Evolutionary conservation across 2,113 vertebrate genomes (phyloP).

Genomic region (Takifugu flavidus): DNA sequence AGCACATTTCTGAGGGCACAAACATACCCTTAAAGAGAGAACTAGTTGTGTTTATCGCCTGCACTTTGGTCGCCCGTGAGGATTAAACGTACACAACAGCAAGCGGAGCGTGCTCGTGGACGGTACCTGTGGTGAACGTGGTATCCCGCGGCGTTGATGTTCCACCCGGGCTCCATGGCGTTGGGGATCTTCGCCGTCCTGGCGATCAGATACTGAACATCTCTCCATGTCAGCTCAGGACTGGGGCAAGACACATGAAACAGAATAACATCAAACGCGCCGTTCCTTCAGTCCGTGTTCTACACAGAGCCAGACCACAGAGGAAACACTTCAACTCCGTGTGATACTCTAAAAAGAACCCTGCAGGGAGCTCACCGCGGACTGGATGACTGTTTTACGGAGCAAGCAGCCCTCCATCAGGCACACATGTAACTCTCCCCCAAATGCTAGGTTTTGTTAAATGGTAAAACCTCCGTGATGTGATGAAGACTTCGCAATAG

Average conservation of each 20-base stretch:
- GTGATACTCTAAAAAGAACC: constrained; percentile 43
- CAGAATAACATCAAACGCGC: constrained; percentile 59
- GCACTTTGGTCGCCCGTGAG: not conserved
- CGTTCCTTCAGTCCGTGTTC: constrained; percentile 37
- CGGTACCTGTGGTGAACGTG: constrained; percentile 80
- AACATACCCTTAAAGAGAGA: no score
- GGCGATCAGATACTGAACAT: constrained; percentile 77
- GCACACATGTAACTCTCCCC: constrained; percentile 27
- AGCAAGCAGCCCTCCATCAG: constrained; percentile 22
- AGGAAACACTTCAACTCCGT: constrained; percentile 53
- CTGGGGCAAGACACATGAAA: constrained; percentile 67
- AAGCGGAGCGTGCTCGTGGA: not conserved
- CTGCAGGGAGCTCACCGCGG: constrained; percentile 33
- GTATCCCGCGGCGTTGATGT: constrained; percentile 75
- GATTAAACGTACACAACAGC: not conserved
- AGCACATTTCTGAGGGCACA: no score
- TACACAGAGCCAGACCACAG: constrained; percentile 42
- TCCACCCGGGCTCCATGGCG: constrained; percentile 71
- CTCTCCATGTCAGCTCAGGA: constrained; percentile 77
- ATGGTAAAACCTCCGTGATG: no score
- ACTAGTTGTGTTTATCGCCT: no score
- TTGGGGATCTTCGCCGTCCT: constrained; percentile 75
- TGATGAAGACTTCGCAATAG: constrained; percentile 33
- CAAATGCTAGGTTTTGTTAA: constrained; percentile 46
- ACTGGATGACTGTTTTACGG: constrained; percentile 30